Evolutionary conservation across 2,888 invertebrate genomes (phyloP).

Genomic region (Xanthia icteritia): DNA sequence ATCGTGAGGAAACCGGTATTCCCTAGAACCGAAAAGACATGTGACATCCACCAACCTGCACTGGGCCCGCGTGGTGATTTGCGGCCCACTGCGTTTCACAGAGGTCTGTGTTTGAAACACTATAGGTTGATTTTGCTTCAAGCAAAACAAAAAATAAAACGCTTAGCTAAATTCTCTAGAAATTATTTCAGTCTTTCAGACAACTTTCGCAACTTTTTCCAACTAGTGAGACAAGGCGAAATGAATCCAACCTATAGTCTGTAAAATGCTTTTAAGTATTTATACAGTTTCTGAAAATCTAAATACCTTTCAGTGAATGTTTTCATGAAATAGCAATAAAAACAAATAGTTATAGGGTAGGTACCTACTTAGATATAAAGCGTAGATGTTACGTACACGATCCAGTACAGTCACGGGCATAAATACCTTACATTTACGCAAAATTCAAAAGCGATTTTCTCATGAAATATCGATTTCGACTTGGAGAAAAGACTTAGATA

Average conservation of each 20-base stretch:
- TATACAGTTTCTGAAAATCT: neutral
- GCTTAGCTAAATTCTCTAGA: neutral
- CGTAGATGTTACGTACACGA: too few relatives aligned
- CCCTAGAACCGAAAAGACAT: neutral
- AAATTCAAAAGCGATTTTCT: neutral
- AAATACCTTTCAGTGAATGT: neutral
- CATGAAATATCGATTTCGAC: neutral
- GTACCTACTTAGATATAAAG: neutral
- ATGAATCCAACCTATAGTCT: too few relatives aligned
- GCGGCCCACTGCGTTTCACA: neutral
- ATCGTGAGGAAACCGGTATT: neutral
- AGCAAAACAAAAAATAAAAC: neutral
- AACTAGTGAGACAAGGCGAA: neutral
- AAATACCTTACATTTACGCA: neutral
- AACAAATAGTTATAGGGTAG: constrained; percentile 4
- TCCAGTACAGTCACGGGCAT: neutral
- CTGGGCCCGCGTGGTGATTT: neutral
- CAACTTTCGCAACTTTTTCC: neutral
- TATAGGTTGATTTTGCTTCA: neutral
- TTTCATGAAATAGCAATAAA: constrained; percentile 15
- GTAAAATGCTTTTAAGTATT: too few relatives aligned
- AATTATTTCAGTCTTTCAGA: neutral
- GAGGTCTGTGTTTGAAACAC: neutral
- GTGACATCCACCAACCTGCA: neutral
- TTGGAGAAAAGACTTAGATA: too few relatives aligned